A percentile compares a stretch with the other conserved stretches of the same genome.
Conservation (phyloP, 2,113 vertebrate genomes). For the Scomber colias region DNA sequence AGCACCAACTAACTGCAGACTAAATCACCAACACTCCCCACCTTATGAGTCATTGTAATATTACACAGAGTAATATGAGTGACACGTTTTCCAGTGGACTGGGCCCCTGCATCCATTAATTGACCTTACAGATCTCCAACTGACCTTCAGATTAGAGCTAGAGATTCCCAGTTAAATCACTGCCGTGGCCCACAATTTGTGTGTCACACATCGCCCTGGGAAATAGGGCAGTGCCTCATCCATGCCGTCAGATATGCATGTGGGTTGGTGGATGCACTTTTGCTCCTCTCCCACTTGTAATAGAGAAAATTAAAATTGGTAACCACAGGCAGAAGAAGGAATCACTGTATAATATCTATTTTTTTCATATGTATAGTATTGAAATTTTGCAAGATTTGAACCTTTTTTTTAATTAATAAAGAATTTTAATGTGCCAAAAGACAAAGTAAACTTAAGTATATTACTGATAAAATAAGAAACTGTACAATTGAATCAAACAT, state of each 20-base stretch:
- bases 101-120: slow-evolving; percentile 34
- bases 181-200: slow-evolving; percentile 51
- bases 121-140: slow-evolving; percentile 46
- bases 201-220: slow-evolving; percentile 73
- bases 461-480: neutral
- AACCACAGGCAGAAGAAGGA: slow-evolving; percentile 22
- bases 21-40: neutral
- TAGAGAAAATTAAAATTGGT: slow-evolving; percentile 48
- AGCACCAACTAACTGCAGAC: neutral
- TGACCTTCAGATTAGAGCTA: slow-evolving; percentile 58
- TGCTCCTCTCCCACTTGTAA: slow-evolving; percentile 49
- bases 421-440: neutral
- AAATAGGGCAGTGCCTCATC: slow-evolving; percentile 71
- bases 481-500: neutral
- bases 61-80: neutral
- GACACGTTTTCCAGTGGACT: slow-evolving; percentile 29
- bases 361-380: neutral
- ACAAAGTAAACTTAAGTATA: neutral
- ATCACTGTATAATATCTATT: neutral
- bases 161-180: slow-evolving; percentile 66
- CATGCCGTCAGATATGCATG: slow-evolving; percentile 64
- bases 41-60: slow-evolving; percentile 8
- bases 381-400: neutral
- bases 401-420: no score
- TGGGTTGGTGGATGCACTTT: slow-evolving; percentile 58